Evolutionary conservation across 2,888 invertebrate species (phyloP), one percentile per base, ranked within the genome.

Genomic region (Mechanitis mazaeus): DNA sequence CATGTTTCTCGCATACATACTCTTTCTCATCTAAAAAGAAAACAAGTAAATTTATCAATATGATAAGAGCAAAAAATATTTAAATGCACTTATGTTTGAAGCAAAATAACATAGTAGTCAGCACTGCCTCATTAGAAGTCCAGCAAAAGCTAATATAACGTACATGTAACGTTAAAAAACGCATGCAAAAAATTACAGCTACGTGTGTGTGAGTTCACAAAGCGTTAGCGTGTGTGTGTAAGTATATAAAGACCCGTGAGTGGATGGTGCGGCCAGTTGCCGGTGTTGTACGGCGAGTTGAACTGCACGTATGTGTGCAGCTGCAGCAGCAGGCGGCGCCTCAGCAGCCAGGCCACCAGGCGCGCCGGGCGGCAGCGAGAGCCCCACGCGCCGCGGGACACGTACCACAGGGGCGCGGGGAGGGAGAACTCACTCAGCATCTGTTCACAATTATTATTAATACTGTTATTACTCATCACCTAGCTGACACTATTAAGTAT

Each of bases 281-380:
- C n/a, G 64, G 64, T 96, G 68, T 79, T 84, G 68, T 79, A 84
- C 62, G 85, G 83, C 67, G 85, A 84, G 77, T 88, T 94, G 77
- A 98, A 95, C 85, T 96, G 97, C 65, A 98, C 94, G 75, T 98
- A 98, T 0, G 96, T 98, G 78, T 98, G 98, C 54, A 98, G 88
- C 85, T 98, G 98, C 77, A 97, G 91, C 38, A 98, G 85, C 64
- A 98, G 89, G 69, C 97, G 94, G 71, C 97, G 94, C 72, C 96
- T 95, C 71, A 98, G 87, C 91, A 98, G 92, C 98, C 98, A 98
- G 62, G 97, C 94, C n/a, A 98, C 95, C 81, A 95, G 94, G 75
- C 96, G 94, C 45, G 93, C 82, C 87, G 91, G 35, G 78, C 82
- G 60, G 58, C 79, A 79, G 60, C 73, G 75, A 45, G 76, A 77